phyloP scores from a whole-genome alignment of 2,113 vertebrate species.

The Edolisoma coerulescens region DNA sequence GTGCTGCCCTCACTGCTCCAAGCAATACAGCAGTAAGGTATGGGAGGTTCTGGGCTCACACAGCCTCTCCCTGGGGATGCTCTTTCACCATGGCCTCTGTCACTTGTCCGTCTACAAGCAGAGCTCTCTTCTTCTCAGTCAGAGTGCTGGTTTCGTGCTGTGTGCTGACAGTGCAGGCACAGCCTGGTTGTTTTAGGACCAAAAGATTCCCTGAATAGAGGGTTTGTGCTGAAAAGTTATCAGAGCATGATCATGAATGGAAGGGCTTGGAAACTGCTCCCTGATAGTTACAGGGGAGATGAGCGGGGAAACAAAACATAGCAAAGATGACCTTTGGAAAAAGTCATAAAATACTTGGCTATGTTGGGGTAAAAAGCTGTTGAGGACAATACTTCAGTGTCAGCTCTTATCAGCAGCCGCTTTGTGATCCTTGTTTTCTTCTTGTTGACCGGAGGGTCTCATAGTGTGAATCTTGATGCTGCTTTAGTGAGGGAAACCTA shows the following conservation, averaged over 20 bases:
- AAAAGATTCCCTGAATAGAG: neutral
- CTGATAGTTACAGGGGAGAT: neutral
- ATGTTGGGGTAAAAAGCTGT: neutral
- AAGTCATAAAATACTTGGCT: neutral
- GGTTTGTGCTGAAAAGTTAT: neutral
- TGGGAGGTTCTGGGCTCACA: neutral
- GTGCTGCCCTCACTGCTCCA: conserved; percentile 96
- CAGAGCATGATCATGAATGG: neutral
- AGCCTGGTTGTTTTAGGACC: neutral
- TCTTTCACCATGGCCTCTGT: neutral
- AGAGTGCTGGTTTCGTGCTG: neutral
- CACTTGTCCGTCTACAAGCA: neutral
- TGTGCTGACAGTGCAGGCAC: neutral
- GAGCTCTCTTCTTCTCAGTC: neutral
- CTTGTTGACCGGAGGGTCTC: neutral
- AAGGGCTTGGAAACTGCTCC: neutral
- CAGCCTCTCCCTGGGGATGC: neutral
- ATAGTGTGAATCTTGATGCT: neutral
- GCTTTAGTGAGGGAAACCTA: neutral
- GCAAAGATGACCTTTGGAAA: neutral
- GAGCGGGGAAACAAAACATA: neutral
- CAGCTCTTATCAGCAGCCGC: neutral
- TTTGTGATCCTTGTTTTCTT: neutral
- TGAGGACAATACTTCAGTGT: neutral
- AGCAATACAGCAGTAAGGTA: conserved; percentile 99